Evolutionary conservation across 2,113 vertebrate genomes (phyloP).

Genomic region (Spheniscus mendiculus): DNA sequence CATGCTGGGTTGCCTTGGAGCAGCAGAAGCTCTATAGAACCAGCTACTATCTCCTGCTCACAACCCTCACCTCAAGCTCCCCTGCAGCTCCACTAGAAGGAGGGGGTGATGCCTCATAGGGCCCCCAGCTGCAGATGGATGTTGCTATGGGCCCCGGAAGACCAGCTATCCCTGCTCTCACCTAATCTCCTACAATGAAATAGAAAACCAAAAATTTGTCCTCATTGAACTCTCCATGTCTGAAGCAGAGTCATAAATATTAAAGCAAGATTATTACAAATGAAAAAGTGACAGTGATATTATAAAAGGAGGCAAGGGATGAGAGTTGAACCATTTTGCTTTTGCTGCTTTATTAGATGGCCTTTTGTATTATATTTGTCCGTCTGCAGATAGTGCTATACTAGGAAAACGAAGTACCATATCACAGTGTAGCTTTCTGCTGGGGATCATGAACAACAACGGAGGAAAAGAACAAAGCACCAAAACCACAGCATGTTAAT

Average conservation of each 20-base stretch:
- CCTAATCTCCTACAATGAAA: not conserved
- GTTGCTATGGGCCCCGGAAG: not conserved
- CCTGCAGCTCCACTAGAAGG: not conserved
- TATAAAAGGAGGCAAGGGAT: constrained; percentile 11
- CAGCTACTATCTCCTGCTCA: not conserved
- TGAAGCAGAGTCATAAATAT: constrained; percentile 48
- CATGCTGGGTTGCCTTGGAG: not conserved
- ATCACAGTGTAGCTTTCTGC: not conserved
- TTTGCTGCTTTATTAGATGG: not conserved
- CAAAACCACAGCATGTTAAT: not conserved
- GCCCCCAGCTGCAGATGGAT: not conserved
- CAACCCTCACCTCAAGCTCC: accelerated
- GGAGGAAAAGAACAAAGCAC: not conserved
- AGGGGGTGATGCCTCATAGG: not conserved
- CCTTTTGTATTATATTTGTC: not conserved
- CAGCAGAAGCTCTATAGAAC: not conserved
- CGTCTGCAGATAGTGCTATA: not conserved
- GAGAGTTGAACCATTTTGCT: constrained; percentile 5
- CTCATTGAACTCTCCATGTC: not conserved
- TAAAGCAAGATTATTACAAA: constrained; percentile 36
- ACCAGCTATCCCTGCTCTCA: not conserved
- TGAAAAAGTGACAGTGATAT: not conserved
- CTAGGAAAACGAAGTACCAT: not conserved
- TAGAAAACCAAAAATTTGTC: not conserved
- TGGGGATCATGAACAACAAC: not conserved